Evolutionary conservation across 2,888 invertebrate species (phyloP).

Genomic region (Physocephala rufipes): DNA sequence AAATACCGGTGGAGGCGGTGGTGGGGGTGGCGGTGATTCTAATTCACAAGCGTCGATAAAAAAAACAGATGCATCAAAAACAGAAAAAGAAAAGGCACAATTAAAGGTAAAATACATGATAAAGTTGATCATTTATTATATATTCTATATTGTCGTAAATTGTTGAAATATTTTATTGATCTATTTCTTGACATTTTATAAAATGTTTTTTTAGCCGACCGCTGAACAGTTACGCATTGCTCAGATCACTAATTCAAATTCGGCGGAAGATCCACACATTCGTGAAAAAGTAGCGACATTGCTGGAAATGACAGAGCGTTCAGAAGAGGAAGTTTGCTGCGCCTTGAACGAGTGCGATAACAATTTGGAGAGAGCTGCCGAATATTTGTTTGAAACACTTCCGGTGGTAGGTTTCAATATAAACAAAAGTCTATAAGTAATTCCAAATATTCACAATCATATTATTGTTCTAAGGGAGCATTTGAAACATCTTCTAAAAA

Average conservation of each 20-base stretch:
- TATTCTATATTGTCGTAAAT: no score
- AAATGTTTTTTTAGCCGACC: slow-evolving; percentile 70
- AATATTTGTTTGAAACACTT: slow-evolving; percentile 64
- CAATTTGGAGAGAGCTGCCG: slow-evolving; percentile 78
- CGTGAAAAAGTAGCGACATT: slow-evolving; percentile 80
- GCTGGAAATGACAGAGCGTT: slow-evolving; percentile 89
- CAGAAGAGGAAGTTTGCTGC: slow-evolving; percentile 90
- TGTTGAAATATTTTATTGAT: neutral
- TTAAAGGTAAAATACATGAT: slow-evolving; percentile 68
- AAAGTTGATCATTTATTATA: no score
- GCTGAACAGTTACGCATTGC: slow-evolving; percentile 87
- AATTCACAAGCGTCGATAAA: slow-evolving; percentile 65
- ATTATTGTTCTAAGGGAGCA: slow-evolving; percentile 71
- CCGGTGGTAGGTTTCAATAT: slow-evolving; percentile 58
- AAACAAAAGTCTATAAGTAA: neutral
- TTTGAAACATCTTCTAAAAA: slow-evolving; percentile 90
- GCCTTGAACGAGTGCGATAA: slow-evolving; percentile 94
- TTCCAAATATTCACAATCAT: neutral
- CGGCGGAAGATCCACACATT: slow-evolving; percentile 72
- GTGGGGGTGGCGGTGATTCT: slow-evolving; percentile 60
- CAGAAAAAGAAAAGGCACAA: slow-evolving; percentile 71
- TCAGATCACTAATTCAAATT: slow-evolving; percentile 74
- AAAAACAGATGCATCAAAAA: slow-evolving; percentile 71
- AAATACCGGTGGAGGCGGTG: slow-evolving; percentile 57
- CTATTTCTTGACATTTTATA: neutral